phyloP scores from a whole-genome alignment of 2,797 vertebrate genomes.

The Antennarius maculatus region DNA sequence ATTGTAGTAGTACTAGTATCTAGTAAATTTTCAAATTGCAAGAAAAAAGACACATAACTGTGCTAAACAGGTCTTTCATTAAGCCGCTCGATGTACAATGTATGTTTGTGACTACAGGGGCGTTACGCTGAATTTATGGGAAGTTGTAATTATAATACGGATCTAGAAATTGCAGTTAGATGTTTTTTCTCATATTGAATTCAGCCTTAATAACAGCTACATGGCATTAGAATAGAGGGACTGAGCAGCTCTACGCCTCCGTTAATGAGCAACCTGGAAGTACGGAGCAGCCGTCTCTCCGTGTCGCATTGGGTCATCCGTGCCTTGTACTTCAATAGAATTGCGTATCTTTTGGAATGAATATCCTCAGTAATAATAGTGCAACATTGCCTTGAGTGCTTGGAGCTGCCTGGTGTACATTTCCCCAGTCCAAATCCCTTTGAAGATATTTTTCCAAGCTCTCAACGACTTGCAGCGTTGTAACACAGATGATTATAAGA shows the following conservation, averaged over 20 bases:
- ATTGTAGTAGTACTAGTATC: too few species aligned
- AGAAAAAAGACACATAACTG: too few species aligned
- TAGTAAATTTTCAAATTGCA: too few species aligned
- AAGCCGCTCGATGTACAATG: too few species aligned
- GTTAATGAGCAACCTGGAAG: conserved; percentile 23
- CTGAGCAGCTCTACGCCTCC: background rate
- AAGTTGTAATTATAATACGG: background rate
- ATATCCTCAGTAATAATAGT: conserved; percentile 35
- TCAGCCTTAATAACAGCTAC: background rate
- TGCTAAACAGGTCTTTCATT: too few species aligned
- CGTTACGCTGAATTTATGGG: too few species aligned
- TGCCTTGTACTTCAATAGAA: conserved; percentile 14
- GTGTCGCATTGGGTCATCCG: conserved; percentile 23
- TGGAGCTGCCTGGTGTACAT: conserved; percentile 43
- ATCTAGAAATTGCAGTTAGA: background rate
- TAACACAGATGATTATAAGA: conserved; percentile 47
- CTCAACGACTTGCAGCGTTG: conserved; percentile 38
- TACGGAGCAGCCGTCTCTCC: conserved; percentile 10
- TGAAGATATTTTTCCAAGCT: conserved; percentile 59
- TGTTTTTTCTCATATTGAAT: background rate
- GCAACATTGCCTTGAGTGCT: conserved; percentile 40
- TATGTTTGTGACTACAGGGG: too few species aligned
- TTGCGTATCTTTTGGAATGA: conserved; percentile 36
- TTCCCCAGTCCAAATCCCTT: conserved; percentile 45
- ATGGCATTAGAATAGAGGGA: background rate